Conservation (phyloP, 2,113 vertebrate genomes). For the Parotia lawesii region DNA sequence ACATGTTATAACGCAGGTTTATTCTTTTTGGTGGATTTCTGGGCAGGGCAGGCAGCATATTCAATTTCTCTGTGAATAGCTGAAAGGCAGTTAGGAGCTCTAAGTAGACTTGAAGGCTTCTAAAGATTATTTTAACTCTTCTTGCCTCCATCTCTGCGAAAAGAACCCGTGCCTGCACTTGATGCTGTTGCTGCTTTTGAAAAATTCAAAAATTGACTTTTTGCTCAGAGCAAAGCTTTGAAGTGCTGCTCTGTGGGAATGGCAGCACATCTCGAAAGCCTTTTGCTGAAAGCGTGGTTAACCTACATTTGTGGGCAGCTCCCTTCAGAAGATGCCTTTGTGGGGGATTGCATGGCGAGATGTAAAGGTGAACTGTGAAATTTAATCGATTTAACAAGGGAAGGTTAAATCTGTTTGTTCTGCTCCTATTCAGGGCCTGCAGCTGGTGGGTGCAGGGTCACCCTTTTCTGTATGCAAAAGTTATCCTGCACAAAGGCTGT, state of each 20-base stretch:
- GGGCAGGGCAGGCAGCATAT: slow-evolving; percentile 25
- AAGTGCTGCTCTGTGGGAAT: slow-evolving; percentile 43
- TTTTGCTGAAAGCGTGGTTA: background rate
- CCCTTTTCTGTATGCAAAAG: background rate
- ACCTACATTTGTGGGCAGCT: slow-evolving; percentile 10
- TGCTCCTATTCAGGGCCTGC: background rate
- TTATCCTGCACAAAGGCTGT: slow-evolving; percentile 2
- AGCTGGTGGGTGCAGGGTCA: slow-evolving; percentile 27
- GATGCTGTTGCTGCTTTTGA: slow-evolving; percentile 13
- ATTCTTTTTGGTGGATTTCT: slow-evolving; percentile 21
- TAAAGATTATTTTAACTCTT: background rate
- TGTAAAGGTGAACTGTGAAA: slow-evolving; percentile 18
- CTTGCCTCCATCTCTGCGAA: background rate
- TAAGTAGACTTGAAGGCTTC: slow-evolving; percentile 24
- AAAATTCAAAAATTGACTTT: slow-evolving; percentile 26
- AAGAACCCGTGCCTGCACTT: background rate
- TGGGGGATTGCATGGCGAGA: background rate
- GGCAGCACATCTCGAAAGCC: background rate
- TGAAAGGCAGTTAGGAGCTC: slow-evolving; percentile 34
- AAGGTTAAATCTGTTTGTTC: slow-evolving; percentile 25
- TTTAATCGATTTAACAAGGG: background rate
- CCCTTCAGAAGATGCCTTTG: background rate
- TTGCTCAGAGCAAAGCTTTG: slow-evolving; percentile 51
- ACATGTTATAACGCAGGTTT: slow-evolving; percentile 7
- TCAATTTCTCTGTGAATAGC: slow-evolving; percentile 10